These are phyloP conservation scores for Morelia viridis DNA, from an alignment of 2,797 vertebrate species.

Conservation along the genomic window DNA sequence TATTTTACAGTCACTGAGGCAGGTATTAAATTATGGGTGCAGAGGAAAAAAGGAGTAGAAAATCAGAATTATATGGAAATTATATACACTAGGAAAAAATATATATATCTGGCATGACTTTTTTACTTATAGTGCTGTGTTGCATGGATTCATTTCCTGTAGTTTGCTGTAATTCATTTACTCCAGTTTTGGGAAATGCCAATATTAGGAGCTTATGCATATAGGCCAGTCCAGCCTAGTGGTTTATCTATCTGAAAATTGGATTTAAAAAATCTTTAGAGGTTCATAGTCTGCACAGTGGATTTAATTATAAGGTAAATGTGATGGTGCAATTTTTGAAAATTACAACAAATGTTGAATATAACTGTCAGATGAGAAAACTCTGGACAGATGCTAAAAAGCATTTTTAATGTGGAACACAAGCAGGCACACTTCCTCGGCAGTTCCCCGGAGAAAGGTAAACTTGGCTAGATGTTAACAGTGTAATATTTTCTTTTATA, in stretches of 20 bases:
- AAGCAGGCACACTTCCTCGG: neutral
- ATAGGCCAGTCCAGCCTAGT: neutral
- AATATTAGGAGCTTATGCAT: neutral
- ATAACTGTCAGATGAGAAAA: neutral
- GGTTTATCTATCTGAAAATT: neutral
- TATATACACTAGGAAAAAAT: neutral
- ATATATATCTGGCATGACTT: neutral
- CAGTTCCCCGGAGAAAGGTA: neutral
- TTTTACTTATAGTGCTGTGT: neutral
- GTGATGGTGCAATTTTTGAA: neutral
- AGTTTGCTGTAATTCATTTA: neutral
- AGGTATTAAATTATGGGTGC: slow-evolving; percentile 26
- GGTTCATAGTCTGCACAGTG: neutral
- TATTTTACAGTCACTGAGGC: slow-evolving; percentile 23
- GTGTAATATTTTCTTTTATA: slow-evolving; percentile 1
- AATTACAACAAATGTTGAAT: neutral
- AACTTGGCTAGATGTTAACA: neutral
- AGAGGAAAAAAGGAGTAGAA: neutral
- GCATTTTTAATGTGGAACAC: neutral
- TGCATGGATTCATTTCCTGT: neutral
- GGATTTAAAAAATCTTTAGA: neutral
- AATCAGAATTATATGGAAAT: neutral
- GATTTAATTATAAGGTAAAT: neutral
- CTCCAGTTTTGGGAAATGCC: neutral
- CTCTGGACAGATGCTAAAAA: slow-evolving; percentile 4